Conservation (phyloP, 2,888 invertebrate genomes). For the Arge pagana region DNA sequence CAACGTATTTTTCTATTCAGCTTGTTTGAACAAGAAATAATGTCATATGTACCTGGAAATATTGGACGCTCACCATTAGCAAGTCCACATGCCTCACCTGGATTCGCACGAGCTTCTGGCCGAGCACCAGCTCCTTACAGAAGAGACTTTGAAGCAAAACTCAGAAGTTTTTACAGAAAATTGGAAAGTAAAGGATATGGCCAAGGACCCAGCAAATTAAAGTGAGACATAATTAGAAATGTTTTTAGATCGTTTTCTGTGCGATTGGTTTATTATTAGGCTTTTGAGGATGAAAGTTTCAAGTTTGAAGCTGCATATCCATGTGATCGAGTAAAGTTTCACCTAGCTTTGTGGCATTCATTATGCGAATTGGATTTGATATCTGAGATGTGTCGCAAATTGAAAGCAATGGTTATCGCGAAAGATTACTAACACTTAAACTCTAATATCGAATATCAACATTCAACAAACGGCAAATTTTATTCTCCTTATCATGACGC, state of each 20-base stretch:
- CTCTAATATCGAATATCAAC: slow-evolving; percentile 6
- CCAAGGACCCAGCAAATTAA: slow-evolving; percentile 95
- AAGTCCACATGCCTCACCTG: slow-evolving; percentile 80
- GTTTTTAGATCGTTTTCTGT: too few species aligned
- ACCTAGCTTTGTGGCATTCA: too few species aligned
- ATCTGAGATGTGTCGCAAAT: too few species aligned
- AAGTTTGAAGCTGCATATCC: too few species aligned
- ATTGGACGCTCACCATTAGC: slow-evolving; percentile 62
- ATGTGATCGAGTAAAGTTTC: too few species aligned
- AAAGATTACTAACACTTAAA: neutral
- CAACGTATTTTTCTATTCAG: slow-evolving; percentile 62
- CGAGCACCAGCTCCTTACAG: slow-evolving; percentile 90
- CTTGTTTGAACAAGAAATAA: slow-evolving; percentile 97
- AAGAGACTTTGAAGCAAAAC: slow-evolving; percentile 92
- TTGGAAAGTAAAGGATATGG: slow-evolving; percentile 96
- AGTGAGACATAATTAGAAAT: slow-evolving; percentile 67
- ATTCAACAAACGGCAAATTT: slow-evolving; percentile 5
- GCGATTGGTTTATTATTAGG: too few species aligned
- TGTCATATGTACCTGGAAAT: slow-evolving; percentile 86
- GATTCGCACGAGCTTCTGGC: slow-evolving; percentile 74
- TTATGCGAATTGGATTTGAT: too few species aligned
- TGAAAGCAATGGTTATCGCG: slow-evolving; percentile 10
- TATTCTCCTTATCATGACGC: too few species aligned
- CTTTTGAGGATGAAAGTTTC: too few species aligned
- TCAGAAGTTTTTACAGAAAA: slow-evolving; percentile 92